These are phyloP conservation scores for Drosophila kepulauana DNA, from an alignment of 1,140 invertebrate genomes.

Conservation along the genomic window DNA sequence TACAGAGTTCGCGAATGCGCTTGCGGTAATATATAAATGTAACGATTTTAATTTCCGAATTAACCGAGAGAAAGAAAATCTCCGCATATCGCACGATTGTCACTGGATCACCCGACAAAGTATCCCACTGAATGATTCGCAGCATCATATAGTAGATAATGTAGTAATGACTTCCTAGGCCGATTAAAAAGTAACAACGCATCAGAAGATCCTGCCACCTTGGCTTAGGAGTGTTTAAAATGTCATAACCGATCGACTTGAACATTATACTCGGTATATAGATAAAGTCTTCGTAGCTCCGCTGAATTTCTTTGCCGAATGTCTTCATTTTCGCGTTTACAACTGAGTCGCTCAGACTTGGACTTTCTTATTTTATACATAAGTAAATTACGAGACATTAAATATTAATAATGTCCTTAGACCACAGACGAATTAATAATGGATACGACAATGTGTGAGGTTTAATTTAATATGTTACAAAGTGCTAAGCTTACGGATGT, in stretches of 20 bases:
- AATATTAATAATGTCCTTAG: slow-evolving; percentile 7
- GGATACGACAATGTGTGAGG: not conserved
- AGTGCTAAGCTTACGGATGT: not conserved
- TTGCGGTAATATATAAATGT: slow-evolving; percentile 39
- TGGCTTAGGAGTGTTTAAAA: slow-evolving; percentile 29
- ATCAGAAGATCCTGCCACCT: slow-evolving; percentile 33
- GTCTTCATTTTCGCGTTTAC: slow-evolving; percentile 9
- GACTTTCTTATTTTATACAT: slow-evolving; percentile 3
- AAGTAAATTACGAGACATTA: not conserved
- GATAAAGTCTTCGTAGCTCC: slow-evolving; percentile 49
- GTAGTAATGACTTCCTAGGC: slow-evolving; percentile 39
- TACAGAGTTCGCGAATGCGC: slow-evolving; percentile 7
- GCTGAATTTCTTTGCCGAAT: not conserved
- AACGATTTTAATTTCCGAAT: slow-evolving; percentile 42
- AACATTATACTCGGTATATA: slow-evolving; percentile 51
- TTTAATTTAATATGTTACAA: not conserved
- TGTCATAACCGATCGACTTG: slow-evolving; percentile 52
- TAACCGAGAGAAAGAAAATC: slow-evolving; percentile 44
- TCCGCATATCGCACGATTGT: slow-evolving; percentile 45
- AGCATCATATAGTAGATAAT: slow-evolving; percentile 22
- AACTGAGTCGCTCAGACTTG: not conserved
- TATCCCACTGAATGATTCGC: slow-evolving; percentile 48
- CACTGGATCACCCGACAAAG: slow-evolving; percentile 36
- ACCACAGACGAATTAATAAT: slow-evolving; percentile 1
- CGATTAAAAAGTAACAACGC: slow-evolving; percentile 27